Conservation (phyloP, 2,888 invertebrate species). For the Monochamus alternatus region DNA sequence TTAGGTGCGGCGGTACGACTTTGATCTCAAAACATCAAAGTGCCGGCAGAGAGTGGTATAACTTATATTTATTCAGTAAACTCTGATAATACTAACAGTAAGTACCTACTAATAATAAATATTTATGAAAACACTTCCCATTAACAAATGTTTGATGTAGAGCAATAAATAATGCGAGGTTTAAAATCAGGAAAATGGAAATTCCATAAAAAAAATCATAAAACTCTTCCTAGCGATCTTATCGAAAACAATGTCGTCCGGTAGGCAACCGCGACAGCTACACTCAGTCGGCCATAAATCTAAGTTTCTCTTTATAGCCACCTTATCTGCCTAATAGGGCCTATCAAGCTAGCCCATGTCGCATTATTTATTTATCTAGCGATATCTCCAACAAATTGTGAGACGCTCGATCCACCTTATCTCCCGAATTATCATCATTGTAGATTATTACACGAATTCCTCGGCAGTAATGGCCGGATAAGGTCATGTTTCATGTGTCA, state of each 20-base stretch:
- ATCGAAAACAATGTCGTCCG: conserved; percentile 12
- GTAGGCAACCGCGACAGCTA: conserved; percentile 13
- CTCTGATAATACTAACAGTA: too few relatives aligned
- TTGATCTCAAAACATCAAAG: too few relatives aligned
- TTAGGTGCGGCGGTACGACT: too few relatives aligned
- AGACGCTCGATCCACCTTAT: conserved; percentile 28
- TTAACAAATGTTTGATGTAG: too few relatives aligned
- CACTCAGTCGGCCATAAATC: conserved; percentile 10
- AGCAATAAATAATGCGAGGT: too few relatives aligned
- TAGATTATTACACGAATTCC: conserved; percentile 33
- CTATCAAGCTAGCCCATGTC: conserved; percentile 18
- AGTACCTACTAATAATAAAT: too few relatives aligned
- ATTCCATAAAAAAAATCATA: too few relatives aligned
- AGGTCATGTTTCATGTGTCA: conserved; percentile 31
- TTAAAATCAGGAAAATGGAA: too few relatives aligned
- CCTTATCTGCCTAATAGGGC: conserved; percentile 30
- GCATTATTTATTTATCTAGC: conserved; percentile 30
- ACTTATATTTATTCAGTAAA: too few relatives aligned
- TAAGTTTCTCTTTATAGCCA: conserved; percentile 24
- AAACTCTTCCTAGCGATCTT: conserved; percentile 5
- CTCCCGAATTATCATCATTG: conserved; percentile 25
- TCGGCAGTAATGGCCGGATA: conserved; percentile 23
- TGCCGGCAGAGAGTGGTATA: too few relatives aligned
- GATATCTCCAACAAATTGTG: conserved; percentile 33
- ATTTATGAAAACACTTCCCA: too few relatives aligned